These are phyloP conservation scores for Nomada fabriciana DNA, from an alignment of 2,888 invertebrate genomes.

Conservation along the genomic window DNA sequence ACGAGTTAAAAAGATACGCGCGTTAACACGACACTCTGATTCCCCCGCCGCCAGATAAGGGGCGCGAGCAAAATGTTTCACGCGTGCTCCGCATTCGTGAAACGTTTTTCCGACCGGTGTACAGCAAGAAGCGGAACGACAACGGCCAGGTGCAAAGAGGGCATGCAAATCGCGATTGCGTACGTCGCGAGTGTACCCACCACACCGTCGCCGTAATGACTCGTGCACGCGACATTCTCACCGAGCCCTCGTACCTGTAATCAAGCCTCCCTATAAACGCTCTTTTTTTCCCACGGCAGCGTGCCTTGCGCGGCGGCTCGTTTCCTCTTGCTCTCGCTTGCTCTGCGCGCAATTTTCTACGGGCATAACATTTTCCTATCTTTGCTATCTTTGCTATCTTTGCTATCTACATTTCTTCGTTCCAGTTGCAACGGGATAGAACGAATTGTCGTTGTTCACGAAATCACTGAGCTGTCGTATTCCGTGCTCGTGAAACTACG, in stretches of 20 bases:
- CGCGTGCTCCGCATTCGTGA: slow-evolving; percentile 47
- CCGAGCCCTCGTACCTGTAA: slow-evolving; percentile 40
- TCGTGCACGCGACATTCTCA: slow-evolving; percentile 56
- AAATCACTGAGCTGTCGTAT: too few relatives aligned
- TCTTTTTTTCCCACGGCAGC: slow-evolving; percentile 33
- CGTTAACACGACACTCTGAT: slow-evolving; percentile 3
- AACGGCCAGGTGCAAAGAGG: slow-evolving; percentile 34
- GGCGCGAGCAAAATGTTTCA: slow-evolving; percentile 41
- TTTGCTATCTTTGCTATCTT: too few relatives aligned
- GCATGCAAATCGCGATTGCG: slow-evolving; percentile 44
- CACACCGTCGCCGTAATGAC: slow-evolving; percentile 26
- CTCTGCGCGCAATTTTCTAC: too few relatives aligned
- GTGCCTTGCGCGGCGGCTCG: background rate
- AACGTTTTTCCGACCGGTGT: slow-evolving; percentile 42
- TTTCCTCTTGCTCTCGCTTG: background rate
- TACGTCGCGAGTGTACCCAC: slow-evolving; percentile 4
- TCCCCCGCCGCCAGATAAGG: background rate
- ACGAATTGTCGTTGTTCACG: too few relatives aligned
- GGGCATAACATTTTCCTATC: too few relatives aligned
- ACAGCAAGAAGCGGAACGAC: background rate
- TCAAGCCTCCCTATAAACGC: slow-evolving; percentile 28
- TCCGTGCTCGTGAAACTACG: too few relatives aligned
- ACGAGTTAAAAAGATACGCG: background rate
- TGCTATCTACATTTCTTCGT: too few relatives aligned
- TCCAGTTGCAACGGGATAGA: too few relatives aligned